Evolutionary conservation across 2,888 invertebrate species (phyloP).

Genomic region (Napeogenes inachia): DNA sequence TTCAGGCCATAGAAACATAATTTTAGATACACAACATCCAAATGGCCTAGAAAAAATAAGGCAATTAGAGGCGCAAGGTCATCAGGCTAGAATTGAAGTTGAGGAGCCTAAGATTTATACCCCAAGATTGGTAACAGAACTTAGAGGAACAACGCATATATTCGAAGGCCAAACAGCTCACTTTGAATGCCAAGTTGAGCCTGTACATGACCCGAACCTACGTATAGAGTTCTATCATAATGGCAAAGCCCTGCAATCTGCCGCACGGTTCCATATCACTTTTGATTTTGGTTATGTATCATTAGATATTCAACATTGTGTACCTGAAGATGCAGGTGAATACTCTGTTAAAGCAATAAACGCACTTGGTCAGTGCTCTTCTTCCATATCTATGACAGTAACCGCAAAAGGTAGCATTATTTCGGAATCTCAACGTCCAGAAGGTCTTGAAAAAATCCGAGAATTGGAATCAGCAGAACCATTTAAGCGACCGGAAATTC

Average conservation of each 20-base stretch:
- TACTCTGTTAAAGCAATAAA: slow-evolving; percentile 96
- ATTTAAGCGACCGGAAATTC: slow-evolving; percentile 86
- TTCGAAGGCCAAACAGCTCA: slow-evolving; percentile 96
- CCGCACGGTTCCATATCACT: slow-evolving; percentile 93
- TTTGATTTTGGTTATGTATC: slow-evolving; percentile 99
- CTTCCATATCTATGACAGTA: slow-evolving; percentile 88
- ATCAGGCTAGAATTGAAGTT: slow-evolving; percentile 86
- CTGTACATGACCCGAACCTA: slow-evolving; percentile 92
- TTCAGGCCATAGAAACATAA: slow-evolving; percentile 87
- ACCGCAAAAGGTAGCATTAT: slow-evolving; percentile 91
- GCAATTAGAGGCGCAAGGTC: slow-evolving; percentile 92
- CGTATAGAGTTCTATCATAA: slow-evolving; percentile 95
- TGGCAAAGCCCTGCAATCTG: slow-evolving; percentile 93
- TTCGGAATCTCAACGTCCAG: slow-evolving; percentile 94
- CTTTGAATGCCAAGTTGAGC: slow-evolving; percentile 96
- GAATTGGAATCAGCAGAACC: slow-evolving; percentile 90
- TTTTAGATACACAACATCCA: slow-evolving; percentile 94
- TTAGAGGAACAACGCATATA: slow-evolving; percentile 91
- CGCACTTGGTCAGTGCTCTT: slow-evolving; percentile 91
- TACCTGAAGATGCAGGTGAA: slow-evolving; percentile 96
- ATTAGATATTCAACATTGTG: slow-evolving; percentile 94
- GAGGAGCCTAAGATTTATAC: slow-evolving; percentile 88
- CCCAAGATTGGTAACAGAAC: slow-evolving; percentile 90
- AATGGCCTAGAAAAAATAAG: slow-evolving; percentile 94
- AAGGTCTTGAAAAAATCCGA: slow-evolving; percentile 93